Percentiles rank a stretch among this genome's conserved stretches.
Conservation (phyloP, 2,797 vertebrate species). For the Trichosurus vulpecula region DNA sequence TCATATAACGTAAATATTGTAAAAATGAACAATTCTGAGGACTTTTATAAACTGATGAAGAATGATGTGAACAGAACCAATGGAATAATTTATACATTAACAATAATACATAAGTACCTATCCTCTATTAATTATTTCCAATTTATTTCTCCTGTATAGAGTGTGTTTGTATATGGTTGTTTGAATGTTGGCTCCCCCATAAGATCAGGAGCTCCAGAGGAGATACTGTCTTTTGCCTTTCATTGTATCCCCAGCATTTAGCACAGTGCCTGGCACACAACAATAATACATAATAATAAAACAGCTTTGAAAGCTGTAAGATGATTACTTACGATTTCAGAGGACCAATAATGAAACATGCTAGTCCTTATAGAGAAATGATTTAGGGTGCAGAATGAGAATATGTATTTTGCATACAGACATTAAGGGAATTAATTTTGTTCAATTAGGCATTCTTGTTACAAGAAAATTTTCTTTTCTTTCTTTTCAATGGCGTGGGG, state of each 20-base stretch:
- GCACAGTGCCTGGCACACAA: background rate
- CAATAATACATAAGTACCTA: background rate
- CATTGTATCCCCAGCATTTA: background rate
- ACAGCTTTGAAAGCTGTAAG: background rate
- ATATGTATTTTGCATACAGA: background rate
- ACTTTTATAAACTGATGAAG: background rate
- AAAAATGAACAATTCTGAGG: background rate
- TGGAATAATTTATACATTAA: background rate
- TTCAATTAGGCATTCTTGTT: background rate
- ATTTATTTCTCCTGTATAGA: background rate
- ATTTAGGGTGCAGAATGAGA: background rate
- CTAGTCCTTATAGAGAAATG: background rate
- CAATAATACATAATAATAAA: too few relatives aligned
- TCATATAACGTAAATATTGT: background rate
- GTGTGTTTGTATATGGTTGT: background rate
- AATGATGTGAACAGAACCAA: background rate
- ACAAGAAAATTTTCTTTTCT: background rate
- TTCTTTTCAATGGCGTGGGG: background rate
- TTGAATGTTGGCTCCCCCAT: background rate
- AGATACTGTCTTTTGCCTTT: background rate
- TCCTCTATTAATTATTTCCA: background rate
- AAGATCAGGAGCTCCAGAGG: background rate
- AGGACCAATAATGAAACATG: background rate
- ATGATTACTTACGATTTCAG: background rate
- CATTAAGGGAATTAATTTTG: background rate